Conservation (phyloP, 2,797 vertebrate species). For the Sparus aurata region DNA sequence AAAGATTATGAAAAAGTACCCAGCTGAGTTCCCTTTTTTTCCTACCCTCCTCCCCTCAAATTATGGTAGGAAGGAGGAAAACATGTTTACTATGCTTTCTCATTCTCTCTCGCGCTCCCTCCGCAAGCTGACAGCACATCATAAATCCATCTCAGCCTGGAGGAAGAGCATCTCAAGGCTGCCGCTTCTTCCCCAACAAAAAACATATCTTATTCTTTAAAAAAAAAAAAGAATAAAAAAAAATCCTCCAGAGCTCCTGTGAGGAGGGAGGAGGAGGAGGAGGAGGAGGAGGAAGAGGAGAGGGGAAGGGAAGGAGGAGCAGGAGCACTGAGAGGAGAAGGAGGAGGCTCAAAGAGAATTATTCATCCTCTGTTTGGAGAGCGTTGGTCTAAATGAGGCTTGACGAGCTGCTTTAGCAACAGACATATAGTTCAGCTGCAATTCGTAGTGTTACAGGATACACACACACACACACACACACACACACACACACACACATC, state of each 20-base stretch:
- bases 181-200: conserved; percentile 44
- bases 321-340: conserved; percentile 41
- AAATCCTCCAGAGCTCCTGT: conserved; percentile 31
- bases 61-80: conserved; percentile 70
- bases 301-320: neutral
- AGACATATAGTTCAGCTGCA: conserved; percentile 22
- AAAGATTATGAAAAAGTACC: conserved; percentile 60
- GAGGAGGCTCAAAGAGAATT: conserved; percentile 88
- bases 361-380: conserved; percentile 89
- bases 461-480: conserved; percentile 52
- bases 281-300: neutral
- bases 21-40: conserved; percentile 42
- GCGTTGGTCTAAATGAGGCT: conserved; percentile 84
- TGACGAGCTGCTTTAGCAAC: conserved; percentile 62
- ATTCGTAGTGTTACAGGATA: conserved; percentile 66
- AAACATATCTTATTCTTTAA: conserved; percentile 64
- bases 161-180: conserved; percentile 77
- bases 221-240: conserved; percentile 47
- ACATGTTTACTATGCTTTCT: conserved; percentile 77
- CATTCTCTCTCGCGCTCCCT: conserved; percentile 58
- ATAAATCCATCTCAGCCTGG: conserved; percentile 79
- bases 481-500: conserved; percentile 45
- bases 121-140: conserved; percentile 67
- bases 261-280: neutral
- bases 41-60: conserved; percentile 56